Evolutionary conservation across 2,888 invertebrate genomes (phyloP).

Genomic region (Lycophotia porphyrea): DNA sequence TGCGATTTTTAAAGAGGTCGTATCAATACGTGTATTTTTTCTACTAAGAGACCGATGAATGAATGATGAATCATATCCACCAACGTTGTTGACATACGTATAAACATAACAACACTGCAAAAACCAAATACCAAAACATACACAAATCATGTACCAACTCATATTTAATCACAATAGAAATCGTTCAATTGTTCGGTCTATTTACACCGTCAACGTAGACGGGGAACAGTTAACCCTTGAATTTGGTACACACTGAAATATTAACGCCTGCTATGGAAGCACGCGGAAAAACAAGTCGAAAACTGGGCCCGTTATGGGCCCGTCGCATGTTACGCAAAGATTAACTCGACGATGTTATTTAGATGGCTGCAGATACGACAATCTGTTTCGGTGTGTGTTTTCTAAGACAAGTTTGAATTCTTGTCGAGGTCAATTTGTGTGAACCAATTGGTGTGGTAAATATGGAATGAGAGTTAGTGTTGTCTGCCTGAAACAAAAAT

Average conservation of each 20-base stretch:
- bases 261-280: slow-evolving; percentile 88
- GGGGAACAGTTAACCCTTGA: slow-evolving; percentile 87
- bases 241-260: slow-evolving; percentile 88
- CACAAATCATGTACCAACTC: slow-evolving; percentile 48
- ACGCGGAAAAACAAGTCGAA: slow-evolving; percentile 90
- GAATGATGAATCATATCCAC: background rate
- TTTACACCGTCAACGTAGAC: slow-evolving; percentile 75
- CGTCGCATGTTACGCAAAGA: slow-evolving; percentile 87
- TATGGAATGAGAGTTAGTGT: background rate
- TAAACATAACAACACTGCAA: background rate
- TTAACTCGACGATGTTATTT: slow-evolving; percentile 69
- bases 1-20: background rate
- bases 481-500: too few species aligned
- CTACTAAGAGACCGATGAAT: background rate
- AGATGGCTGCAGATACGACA: slow-evolving; percentile 52
- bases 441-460: background rate
- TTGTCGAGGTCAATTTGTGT: background rate
- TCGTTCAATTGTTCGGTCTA: slow-evolving; percentile 77
- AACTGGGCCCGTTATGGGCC: slow-evolving; percentile 88
- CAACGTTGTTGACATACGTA: background rate
- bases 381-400: slow-evolving; percentile 16
- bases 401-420: background rate
- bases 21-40: background rate
- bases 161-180: slow-evolving; percentile 73
- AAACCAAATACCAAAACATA: slow-evolving; percentile 30